Percentiles rank a stretch among this genome's conserved stretches.
These are phyloP conservation scores for Nephrotoma flavescens DNA, from an alignment of 2,888 invertebrate species.

Conservation along the genomic window DNA sequence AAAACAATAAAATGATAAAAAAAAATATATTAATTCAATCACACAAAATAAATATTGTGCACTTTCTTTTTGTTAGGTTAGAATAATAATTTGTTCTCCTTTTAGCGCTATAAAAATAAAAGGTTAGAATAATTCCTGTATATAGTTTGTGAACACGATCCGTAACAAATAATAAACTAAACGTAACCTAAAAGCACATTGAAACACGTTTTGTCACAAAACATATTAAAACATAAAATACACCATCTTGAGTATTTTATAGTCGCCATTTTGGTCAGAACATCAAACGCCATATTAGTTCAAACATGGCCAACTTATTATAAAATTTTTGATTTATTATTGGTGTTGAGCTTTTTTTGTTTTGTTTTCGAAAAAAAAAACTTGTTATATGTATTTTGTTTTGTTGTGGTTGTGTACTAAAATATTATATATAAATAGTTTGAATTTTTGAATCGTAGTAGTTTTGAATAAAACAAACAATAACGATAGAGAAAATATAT, in stretches of 20 bases:
- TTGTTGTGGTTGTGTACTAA: neutral
- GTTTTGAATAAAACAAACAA: neutral
- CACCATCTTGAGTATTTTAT: neutral
- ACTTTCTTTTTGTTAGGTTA: neutral
- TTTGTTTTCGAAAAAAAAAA: neutral
- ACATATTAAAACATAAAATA: neutral
- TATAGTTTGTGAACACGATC: neutral
- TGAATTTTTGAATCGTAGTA: neutral
- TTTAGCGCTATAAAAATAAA: constrained; percentile 3
- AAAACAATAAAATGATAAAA: neutral
- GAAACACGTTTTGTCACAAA: neutral
- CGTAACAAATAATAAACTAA: neutral
- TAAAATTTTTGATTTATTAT: neutral
- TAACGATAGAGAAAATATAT: neutral
- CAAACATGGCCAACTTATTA: neutral
- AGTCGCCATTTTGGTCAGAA: neutral
- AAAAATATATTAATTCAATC: neutral
- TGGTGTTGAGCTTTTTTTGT: neutral
- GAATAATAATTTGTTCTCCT: neutral
- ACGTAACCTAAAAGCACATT: neutral
- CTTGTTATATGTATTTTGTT: neutral
- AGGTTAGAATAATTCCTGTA: neutral
- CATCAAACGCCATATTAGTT: neutral
- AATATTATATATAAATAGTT: neutral
- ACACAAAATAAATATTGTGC: neutral